These are phyloP conservation scores for Choloepus hoffmanni DNA, from an alignment of 2,113 vertebrate genomes.

Conservation along the genomic window DNA sequence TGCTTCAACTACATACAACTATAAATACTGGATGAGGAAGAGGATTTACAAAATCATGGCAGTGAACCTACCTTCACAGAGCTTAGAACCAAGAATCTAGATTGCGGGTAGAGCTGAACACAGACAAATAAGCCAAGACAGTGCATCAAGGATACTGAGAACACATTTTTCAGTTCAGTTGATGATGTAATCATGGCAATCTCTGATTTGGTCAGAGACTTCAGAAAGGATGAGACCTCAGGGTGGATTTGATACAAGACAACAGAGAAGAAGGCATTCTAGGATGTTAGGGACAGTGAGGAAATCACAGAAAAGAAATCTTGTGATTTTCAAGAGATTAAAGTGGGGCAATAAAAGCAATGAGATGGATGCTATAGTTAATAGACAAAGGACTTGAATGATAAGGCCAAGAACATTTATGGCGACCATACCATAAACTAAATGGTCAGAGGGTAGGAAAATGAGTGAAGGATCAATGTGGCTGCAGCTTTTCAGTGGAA, in stretches of 20 bases:
- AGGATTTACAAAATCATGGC: background rate
- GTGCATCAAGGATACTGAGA: background rate
- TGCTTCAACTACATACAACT: background rate
- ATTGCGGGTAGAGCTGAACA: background rate
- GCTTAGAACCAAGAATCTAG: background rate
- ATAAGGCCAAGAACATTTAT: background rate
- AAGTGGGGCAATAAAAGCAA: background rate
- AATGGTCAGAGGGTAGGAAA: background rate
- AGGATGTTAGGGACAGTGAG: background rate
- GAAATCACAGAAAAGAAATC: background rate
- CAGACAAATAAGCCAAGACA: background rate
- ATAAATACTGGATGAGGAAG: background rate
- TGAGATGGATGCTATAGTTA: background rate
- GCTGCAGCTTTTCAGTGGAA: background rate
- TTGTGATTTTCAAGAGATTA: background rate
- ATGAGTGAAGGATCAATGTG: background rate
- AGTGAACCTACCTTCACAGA: background rate
- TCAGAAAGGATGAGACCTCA: background rate
- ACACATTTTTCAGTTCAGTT: background rate
- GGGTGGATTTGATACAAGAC: background rate
- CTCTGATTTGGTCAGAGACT: background rate
- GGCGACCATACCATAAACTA: background rate
- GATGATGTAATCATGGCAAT: background rate
- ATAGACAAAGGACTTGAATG: constrained; percentile 6
- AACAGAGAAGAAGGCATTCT: background rate